Base-by-base conservation (phyloP, 2,797 vertebrate species). In the Dryobates pubescens region DNA sequence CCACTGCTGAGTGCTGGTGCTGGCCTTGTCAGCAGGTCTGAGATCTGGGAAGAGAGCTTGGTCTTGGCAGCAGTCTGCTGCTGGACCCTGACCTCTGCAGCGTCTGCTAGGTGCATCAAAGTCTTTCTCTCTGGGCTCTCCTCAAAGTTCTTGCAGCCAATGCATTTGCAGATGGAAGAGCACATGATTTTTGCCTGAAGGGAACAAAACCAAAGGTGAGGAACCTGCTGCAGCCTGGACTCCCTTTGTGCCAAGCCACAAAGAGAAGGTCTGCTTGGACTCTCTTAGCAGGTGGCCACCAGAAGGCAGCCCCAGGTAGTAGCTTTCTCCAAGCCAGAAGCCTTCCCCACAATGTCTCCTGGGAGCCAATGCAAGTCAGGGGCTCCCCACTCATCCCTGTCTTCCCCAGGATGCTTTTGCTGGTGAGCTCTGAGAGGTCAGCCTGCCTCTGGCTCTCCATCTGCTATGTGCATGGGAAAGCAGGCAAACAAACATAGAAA, bases 91-190 rank as follows among this genome's bases (percentile, higher is more conserved):
- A 99, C 99, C 97, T 99, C 99, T 5, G 99, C 99, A 11, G 99
- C 99, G 4, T 99, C 99, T 3, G 99, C 99, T 97, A 99, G 97
- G 96, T 99, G 99, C 99, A 99, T 99, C 94, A 99, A 58, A 0
- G 99, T 99, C 97, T 99, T 99, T 88, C 99, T 97, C 96, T 99
- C 99, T 0, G 99, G 99, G 88, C 99, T 99, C 97, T 99, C 99
- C 96, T 99, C 99, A 86, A 99, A 99, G 97, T 99, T 99, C 96
- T 99, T 99, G 94, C 99, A 99, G 95, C 99, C 99, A 54, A 99
- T 97, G 84, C 99, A 99, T 96, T 99, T 99, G 94, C 99, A 99
- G 95, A 99, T 99, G 63, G 99, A 99, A 71, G 99, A 99, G 96
- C 99, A 99, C 99, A 99, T 99, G 93, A 99, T 99, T 98, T 99